A percentile compares a stretch with the other conserved stretches of the same genome.
Evolutionary conservation across 2,797 vertebrate genomes (phyloP).

Genomic region (Hydrolagus colliei): DNA sequence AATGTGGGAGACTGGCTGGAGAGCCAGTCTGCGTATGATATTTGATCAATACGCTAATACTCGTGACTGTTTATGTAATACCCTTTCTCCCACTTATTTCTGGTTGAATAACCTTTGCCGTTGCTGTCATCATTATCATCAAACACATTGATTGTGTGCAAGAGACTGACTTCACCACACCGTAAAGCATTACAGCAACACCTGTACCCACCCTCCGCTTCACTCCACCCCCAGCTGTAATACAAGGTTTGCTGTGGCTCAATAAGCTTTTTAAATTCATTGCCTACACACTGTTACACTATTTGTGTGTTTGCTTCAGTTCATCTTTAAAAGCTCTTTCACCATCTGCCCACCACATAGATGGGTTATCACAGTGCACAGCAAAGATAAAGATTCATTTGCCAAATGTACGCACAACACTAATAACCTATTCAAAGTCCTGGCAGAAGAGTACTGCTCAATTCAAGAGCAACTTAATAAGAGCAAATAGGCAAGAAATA

Average conservation of each 20-base stretch:
- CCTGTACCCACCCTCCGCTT: too few species aligned
- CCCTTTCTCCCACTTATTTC: too few species aligned
- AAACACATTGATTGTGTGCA: too few species aligned
- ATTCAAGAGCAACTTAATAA: conserved; percentile 23
- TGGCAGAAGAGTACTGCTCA: background rate
- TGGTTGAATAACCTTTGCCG: too few species aligned
- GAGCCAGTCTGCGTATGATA: too few species aligned
- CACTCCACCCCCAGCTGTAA: too few species aligned
- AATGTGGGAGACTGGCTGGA: too few species aligned
- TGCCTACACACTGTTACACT: background rate
- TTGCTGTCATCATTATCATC: too few species aligned
- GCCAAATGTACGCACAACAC: background rate
- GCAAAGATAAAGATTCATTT: conserved; percentile 25
- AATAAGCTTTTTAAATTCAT: background rate
- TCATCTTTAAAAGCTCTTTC: background rate
- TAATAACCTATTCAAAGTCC: conserved; percentile 1
- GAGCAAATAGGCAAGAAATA: conserved; percentile 28
- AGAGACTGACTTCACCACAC: too few species aligned
- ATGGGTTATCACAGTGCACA: background rate
- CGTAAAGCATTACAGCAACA: too few species aligned
- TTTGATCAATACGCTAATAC: too few species aligned
- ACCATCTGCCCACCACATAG: conserved; percentile 11
- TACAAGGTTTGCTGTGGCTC: background rate
- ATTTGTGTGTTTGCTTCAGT: conserved; percentile 13
- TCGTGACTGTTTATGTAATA: too few species aligned